Evolutionary conservation across 2,888 invertebrate genomes (phyloP).

Genomic region (Aphrophora alni): DNA sequence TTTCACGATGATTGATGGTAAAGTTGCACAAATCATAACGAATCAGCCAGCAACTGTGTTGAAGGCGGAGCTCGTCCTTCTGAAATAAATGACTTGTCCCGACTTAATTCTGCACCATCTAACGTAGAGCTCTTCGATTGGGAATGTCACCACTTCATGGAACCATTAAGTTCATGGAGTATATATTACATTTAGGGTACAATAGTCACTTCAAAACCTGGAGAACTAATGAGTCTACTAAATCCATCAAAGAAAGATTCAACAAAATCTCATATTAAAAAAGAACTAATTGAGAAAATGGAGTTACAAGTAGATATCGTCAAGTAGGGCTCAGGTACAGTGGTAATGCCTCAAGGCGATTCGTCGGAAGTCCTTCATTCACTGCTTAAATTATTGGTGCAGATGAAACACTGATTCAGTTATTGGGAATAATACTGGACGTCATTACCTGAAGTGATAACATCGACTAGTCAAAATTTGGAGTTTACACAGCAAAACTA

Average conservation of each 20-base stretch:
- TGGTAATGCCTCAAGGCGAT: no score
- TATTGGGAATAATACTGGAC: no score
- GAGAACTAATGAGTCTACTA: no score
- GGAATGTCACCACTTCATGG: constrained; percentile 22
- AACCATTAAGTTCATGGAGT: constrained; percentile 31
- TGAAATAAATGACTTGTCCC: constrained; percentile 23
- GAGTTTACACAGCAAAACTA: no score
- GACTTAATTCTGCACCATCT: background rate
- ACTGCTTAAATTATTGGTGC: no score
- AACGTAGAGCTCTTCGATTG: background rate
- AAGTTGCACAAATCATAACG: constrained; percentile 37
- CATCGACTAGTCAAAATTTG: no score
- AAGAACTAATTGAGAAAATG: constrained; percentile 21
- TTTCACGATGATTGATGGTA: constrained; percentile 41
- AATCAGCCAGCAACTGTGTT: constrained; percentile 33
- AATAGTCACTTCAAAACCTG: constrained; percentile 15
- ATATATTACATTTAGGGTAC: constrained; percentile 16
- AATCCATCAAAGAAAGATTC: background rate
- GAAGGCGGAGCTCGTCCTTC: constrained; percentile 21
- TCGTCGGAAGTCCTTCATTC: no score
- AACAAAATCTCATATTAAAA: no score
- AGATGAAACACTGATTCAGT: no score
- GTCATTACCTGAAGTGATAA: no score
- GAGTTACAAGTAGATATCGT: no score
- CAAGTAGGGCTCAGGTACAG: no score